Evolutionary conservation across 2,797 vertebrate genomes (phyloP).

Genomic region (Sebastes itinus): DNA sequence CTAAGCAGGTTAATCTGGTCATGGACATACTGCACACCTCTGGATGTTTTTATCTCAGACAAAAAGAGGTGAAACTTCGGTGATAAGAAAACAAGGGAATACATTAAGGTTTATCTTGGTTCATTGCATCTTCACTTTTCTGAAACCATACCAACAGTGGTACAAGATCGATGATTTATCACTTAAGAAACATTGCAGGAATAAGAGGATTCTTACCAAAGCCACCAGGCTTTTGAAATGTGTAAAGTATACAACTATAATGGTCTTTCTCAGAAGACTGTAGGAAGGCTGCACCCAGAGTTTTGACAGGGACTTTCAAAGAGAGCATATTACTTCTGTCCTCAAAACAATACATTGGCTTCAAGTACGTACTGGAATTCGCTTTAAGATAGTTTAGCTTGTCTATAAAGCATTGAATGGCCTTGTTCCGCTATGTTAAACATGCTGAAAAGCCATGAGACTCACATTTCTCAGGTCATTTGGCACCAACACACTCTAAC

Average conservation of each 20-base stretch:
- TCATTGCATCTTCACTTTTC: not conserved
- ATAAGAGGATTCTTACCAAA: not conserved
- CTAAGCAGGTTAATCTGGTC: not conserved
- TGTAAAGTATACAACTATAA: not conserved
- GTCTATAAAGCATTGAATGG: conserved; percentile 7
- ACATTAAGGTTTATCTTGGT: not conserved
- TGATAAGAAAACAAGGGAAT: not conserved
- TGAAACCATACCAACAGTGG: too few relatives aligned
- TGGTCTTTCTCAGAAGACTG: not conserved
- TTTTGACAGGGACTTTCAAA: not conserved
- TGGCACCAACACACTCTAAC: not conserved
- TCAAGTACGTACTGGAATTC: not conserved
- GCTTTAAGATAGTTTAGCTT: not conserved
- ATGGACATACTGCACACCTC: not conserved
- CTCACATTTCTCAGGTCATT: not conserved
- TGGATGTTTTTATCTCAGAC: not conserved
- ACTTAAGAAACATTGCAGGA: not conserved
- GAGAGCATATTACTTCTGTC: not conserved
- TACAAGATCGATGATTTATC: not conserved
- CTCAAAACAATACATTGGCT: not conserved
- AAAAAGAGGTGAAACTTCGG: not conserved
- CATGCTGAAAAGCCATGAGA: not conserved
- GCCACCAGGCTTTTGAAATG: not conserved
- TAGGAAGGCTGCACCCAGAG: not conserved
- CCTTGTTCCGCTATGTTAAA: not conserved